Evolutionary conservation across 1,140 invertebrate species (phyloP).

Genomic region (Micrasema longulum): DNA sequence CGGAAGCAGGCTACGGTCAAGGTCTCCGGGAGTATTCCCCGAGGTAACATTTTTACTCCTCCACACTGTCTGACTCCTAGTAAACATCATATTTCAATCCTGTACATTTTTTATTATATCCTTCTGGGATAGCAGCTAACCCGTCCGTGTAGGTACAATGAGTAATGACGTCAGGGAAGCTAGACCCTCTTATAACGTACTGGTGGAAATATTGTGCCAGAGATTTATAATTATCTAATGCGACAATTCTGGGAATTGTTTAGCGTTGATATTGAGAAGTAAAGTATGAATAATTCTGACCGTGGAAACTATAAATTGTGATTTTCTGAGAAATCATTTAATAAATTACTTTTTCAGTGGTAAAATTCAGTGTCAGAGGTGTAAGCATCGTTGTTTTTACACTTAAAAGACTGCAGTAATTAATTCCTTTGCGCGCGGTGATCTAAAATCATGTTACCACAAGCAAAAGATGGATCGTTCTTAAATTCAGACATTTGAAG

Average conservation of each 20-base stretch:
- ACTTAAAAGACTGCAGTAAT: too few relatives aligned
- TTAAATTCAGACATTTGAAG: too few relatives aligned
- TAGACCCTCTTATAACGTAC: slow-evolving; percentile 10
- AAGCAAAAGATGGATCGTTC: too few relatives aligned
- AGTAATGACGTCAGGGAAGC: slow-evolving; percentile 26
- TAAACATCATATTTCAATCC: slow-evolving; percentile 45
- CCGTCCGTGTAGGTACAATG: slow-evolving; percentile 23
- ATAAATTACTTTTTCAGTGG: not conserved
- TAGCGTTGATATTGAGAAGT: slow-evolving; percentile 10
- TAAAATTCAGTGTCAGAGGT: too few relatives aligned
- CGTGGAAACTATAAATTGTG: slow-evolving; percentile 10
- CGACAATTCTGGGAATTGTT: slow-evolving; percentile 17
- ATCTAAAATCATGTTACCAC: too few relatives aligned
- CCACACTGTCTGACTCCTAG: slow-evolving; percentile 20
- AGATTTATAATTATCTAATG: slow-evolving; percentile 43
- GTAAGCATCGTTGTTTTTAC: too few relatives aligned
- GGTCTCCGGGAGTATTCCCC: slow-evolving; percentile 22
- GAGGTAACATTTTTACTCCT: slow-evolving; percentile 29
- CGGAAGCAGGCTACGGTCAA: slow-evolving; percentile 4
- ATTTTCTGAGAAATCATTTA: slow-evolving; percentile 6
- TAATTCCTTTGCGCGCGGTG: too few relatives aligned
- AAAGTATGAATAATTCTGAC: slow-evolving; percentile 12
- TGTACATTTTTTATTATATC: slow-evolving; percentile 23
- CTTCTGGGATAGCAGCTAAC: slow-evolving; percentile 20
- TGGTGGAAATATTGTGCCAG: slow-evolving; percentile 9